These are phyloP conservation scores for Alviniconcha marisindica DNA, from an alignment of 1,140 invertebrate genomes.

Conservation along the genomic window DNA sequence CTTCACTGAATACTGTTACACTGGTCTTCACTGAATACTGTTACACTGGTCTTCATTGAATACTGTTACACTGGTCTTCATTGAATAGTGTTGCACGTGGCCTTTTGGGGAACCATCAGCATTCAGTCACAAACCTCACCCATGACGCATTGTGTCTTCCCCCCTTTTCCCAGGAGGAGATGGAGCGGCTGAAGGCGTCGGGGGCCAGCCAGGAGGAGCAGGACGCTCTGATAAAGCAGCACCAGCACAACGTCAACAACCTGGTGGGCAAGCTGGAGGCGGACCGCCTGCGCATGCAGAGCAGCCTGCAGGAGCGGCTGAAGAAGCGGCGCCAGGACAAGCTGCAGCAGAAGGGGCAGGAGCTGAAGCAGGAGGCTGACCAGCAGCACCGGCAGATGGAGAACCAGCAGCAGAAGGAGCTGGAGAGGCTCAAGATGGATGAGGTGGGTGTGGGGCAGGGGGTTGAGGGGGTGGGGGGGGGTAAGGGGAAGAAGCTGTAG, in stretches of 20 bases:
- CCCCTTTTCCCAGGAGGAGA: slow-evolving; percentile 63
- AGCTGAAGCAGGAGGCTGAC: slow-evolving; percentile 59
- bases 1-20: no score
- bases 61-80: no score
- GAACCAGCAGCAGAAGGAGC: slow-evolving; percentile 61
- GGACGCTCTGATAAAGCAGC: slow-evolving; percentile 65
- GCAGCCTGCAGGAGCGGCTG: slow-evolving; percentile 67
- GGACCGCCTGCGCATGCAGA: slow-evolving; percentile 71
- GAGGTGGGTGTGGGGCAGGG: no score
- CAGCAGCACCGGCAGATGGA: slow-evolving; percentile 63
- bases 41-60: no score
- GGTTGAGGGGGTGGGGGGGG: no score
- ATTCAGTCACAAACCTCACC: no score
- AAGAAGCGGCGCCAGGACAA: slow-evolving; percentile 66
- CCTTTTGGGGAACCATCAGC: no score
- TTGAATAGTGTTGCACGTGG: no score
- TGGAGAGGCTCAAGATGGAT: slow-evolving; percentile 65
- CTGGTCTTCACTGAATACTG: no score
- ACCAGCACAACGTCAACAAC: slow-evolving; percentile 65
- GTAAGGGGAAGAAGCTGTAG: slow-evolving; percentile 65
- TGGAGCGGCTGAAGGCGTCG: slow-evolving; percentile 59
- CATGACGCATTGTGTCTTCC: no score
- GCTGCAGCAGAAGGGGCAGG: slow-evolving; percentile 58
- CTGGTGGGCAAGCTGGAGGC: slow-evolving; percentile 71
- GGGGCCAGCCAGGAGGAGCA: slow-evolving; percentile 70